These are phyloP conservation scores for Callipepla californica DNA, from an alignment of 2,113 vertebrate genomes.

Conservation along the genomic window DNA sequence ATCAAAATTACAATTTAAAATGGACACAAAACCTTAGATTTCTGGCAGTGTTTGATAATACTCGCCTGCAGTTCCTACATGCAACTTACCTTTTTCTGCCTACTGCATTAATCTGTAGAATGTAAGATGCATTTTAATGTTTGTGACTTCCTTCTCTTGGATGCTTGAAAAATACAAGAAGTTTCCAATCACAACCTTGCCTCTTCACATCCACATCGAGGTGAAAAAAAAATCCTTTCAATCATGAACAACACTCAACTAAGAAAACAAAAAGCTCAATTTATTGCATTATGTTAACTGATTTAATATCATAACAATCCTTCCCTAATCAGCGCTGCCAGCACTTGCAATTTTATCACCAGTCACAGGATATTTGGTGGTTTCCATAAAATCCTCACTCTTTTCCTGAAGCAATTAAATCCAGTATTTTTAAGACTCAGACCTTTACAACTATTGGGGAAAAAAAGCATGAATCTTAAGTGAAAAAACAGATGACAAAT, in stretches of 20 bases:
- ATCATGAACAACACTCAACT: neutral
- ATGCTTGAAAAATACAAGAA: neutral
- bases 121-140: neutral
- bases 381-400: constrained; percentile 12
- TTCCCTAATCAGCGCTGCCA: neutral
- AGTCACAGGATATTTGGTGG: neutral
- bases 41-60: neutral
- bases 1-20: neutral
- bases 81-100: neutral
- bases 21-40: neutral
- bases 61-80: neutral
- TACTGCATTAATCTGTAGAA: neutral
- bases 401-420: neutral
- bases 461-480: neutral
- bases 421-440: neutral
- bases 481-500: neutral
- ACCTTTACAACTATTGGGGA: neutral
- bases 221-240: neutral
- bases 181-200: neutral
- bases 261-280: constrained; percentile 13
- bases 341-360: neutral
- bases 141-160: neutral
- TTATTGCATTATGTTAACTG: neutral
- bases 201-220: neutral
- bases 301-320: neutral